Evolutionary conservation across 2,888 invertebrate species (phyloP), one percentile per base, ranked within the genome.

Genomic region (Erynnis tages): DNA sequence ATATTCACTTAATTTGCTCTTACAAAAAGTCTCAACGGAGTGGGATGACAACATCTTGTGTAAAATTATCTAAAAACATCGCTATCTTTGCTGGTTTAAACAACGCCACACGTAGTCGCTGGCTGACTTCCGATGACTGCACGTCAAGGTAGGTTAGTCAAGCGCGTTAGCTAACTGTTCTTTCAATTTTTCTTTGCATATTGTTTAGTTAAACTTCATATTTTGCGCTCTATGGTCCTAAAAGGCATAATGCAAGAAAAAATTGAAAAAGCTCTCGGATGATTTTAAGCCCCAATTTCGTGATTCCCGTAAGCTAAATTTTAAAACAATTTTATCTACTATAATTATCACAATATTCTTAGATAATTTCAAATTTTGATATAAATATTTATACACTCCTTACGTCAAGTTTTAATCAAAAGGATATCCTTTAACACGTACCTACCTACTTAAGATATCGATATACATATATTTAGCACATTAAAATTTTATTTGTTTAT

Each of bases 91-190:
- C 13, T n/a, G 21, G 17, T 38, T 37, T 48, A 48, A 32, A 40
- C 32, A 48, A 48, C 48, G 32, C 32, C 40, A 48, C 48, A 8
- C 8, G 11, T 27, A 16, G 14, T 46, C n/a, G 35, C 38, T 40
- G 48, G 48, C 48, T 48, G 21, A 40, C 48, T 40, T 48, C 48
- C 48, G 48, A 48, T 40, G 40, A 32, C 40, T 32, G 48, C 48
- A 48, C 48, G 48, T 48, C 40, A 48, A 40, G 48, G 21, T 40
- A 48, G 40, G 40, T 40, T 48, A 48, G 25, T 40, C 48, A 48
- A 48, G 48, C 48, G 49, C 23, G 34, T 11, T 14, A 41, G 41
- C 25, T 49, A 49, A 49, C 49, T 16, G 49, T 49, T 49, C 41
- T 49, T 49, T 49, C 21, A 34, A 49, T 40, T 41, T 49, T 41